Evolutionary conservation across 2,888 invertebrate species (phyloP).

Genomic region (Drosophila borealis): DNA sequence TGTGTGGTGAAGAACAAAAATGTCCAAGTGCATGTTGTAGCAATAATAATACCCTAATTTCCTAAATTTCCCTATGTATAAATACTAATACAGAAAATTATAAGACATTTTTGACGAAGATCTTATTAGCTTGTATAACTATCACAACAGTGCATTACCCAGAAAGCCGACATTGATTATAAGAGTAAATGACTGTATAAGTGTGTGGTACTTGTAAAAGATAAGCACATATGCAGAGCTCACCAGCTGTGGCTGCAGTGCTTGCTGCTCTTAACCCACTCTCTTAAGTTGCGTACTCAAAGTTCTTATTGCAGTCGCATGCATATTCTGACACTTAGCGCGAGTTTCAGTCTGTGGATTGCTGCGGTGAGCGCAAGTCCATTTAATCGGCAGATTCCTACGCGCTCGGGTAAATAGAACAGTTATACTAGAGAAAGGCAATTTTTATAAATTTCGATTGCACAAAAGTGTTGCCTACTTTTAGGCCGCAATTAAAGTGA

Average conservation of each 20-base stretch:
- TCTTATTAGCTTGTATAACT: too few species aligned
- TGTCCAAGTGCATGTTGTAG: not conserved
- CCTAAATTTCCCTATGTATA: not conserved
- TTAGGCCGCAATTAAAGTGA: not conserved
- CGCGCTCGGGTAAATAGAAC: not conserved
- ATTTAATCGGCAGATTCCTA: not conserved
- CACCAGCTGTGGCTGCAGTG: not conserved
- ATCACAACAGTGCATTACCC: too few species aligned
- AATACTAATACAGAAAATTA: too few species aligned
- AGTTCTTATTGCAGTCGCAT: not conserved
- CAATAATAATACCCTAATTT: not conserved
- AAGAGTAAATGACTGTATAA: not conserved
- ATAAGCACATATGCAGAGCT: not conserved
- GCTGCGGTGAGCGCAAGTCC: not conserved
- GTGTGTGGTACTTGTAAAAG: not conserved
- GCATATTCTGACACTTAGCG: not conserved
- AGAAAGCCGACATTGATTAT: too few species aligned
- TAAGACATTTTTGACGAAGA: too few species aligned
- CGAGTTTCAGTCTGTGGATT: not conserved
- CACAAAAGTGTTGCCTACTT: constrained; percentile 19
- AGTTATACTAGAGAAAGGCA: not conserved
- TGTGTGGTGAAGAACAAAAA: too few species aligned
- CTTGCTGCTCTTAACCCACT: not conserved
- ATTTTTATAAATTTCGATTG: not conserved
- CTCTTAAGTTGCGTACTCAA: not conserved